Evolutionary conservation across 2,113 vertebrate species (phyloP).

Genomic region (Varanus komodoensis): DNA sequence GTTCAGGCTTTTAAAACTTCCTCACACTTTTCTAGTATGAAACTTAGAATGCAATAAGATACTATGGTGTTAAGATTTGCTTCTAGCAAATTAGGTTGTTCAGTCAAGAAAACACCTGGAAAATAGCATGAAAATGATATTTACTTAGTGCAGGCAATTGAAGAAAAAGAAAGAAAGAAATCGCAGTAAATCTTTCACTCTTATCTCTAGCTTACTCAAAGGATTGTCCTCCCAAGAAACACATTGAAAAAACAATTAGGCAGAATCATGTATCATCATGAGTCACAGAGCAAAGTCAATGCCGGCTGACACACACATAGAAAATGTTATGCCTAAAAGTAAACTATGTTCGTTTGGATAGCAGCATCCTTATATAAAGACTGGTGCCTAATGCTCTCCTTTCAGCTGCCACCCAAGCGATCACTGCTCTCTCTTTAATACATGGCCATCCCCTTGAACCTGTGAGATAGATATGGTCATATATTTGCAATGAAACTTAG

Average conservation of each 20-base stretch:
- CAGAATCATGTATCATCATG: not conserved
- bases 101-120: not conserved
- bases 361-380: not conserved
- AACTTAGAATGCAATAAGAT: not conserved
- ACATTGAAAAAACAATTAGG: not conserved
- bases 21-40: not conserved
- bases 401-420: not conserved
- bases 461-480: not conserved
- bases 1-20: not conserved
- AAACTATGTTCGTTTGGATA: slow-evolving; percentile 11
- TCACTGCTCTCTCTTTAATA: not conserved
- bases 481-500: not conserved
- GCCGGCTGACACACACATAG: not conserved
- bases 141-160: not conserved
- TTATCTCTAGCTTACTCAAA: slow-evolving; percentile 15
- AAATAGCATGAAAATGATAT: slow-evolving; percentile 17
- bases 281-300: slow-evolving; percentile 30
- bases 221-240: slow-evolving; percentile 42
- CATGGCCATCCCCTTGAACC: not conserved
- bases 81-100: not conserved
- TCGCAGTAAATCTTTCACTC: slow-evolving; percentile 45
- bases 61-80: not conserved
- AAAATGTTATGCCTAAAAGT: not conserved
- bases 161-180: not conserved
- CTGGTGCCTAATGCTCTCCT: not conserved